Base-by-base conservation (phyloP, 2,797 vertebrate genomes). In the Sparus aurata region DNA sequence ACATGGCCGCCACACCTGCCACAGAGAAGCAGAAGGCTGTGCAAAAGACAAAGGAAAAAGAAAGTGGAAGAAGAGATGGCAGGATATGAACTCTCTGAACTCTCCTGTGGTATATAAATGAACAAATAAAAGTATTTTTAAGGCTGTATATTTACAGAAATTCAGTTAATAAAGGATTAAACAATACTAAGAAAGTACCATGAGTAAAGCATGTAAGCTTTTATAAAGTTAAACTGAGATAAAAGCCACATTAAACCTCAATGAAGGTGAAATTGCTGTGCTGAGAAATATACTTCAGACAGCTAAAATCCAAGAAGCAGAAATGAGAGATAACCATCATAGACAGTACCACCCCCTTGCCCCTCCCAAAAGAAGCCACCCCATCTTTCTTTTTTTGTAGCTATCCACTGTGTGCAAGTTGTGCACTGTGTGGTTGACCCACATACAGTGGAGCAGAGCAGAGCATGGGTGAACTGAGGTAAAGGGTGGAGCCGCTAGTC, bases 1-100 rank as follows among this genome's bases (percentile, higher is more conserved):
- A 92, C 91, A 93, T 89, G 80, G 86, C 64, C 38, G 20, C 75
- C 89, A 89, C 91, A 94, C 92, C 92, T 94, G 91, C 87, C 84
- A 83, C 79, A 13, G 69, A 82, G 69, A 85, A n/a, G 77, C 80
- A 80, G 64, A 84, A 70, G 66, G 65, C 75, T 62, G 58, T 73
- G 43, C 81, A 45, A 72, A 78, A 85, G 66, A 85, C 54, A 76
- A 79, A 85, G 57, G 73, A 72, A 63, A 63, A 53, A 54, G 57
- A 71, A 73, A 49, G 54, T 73, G n/a, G 23, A 49, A 55, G 11
- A 57, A 55, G 71, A 72, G 52, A 52, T 25, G 18, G 12, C 11
- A 20, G 12, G 22, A 27, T 71, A 27, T 25, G 23, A 55, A 45
- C 25, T 57, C 23, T 43, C 52, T 23, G 17, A 57, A 41, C 27